Conservation (phyloP, 1,140 invertebrate genomes). For the Drosophila azteca region DNA sequence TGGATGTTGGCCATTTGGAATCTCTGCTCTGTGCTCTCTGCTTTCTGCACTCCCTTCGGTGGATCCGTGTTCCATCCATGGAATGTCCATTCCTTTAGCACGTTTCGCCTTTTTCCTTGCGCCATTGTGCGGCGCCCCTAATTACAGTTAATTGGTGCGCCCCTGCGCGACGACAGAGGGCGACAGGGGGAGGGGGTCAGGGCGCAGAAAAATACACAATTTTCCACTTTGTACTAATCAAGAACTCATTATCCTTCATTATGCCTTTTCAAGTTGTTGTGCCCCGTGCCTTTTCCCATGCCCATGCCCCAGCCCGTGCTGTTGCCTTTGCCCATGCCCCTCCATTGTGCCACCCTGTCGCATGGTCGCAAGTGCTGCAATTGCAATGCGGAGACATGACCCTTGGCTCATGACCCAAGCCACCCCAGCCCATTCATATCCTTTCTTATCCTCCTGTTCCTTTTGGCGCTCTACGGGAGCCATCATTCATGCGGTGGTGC, state of each 20-base stretch:
- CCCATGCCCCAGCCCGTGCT: rapidly evolving
- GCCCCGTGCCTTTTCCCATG: not conserved
- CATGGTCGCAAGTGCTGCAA: constrained; percentile 27
- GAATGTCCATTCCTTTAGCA: not conserved
- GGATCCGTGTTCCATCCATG: constrained; percentile 1
- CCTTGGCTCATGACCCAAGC: not conserved
- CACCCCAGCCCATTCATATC: too few relatives aligned
- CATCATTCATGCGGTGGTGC: constrained; percentile 57
- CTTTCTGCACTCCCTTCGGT: too few relatives aligned
- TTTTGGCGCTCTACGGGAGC: constrained; percentile 37
- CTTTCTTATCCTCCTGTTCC: constrained; percentile 8
- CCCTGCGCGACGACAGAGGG: not conserved
- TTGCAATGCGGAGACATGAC: constrained; percentile 27
- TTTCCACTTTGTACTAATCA: constrained; percentile 76
- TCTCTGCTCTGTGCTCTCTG: not conserved
- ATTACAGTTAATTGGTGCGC: constrained; percentile 68
- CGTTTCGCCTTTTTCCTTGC: not conserved
- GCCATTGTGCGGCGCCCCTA: constrained; percentile 49
- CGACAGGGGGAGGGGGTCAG: constrained; percentile 1
- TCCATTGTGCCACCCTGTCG: constrained; percentile 16
- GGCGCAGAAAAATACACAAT: constrained; percentile 66
- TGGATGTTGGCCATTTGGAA: constrained; percentile 8
- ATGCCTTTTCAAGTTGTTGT: constrained; percentile 68
- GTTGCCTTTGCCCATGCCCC: not conserved
- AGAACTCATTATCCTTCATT: constrained; percentile 76